Evolutionary conservation across 2,888 invertebrate genomes (phyloP).

Genomic region (Blomia tropicalis): DNA sequence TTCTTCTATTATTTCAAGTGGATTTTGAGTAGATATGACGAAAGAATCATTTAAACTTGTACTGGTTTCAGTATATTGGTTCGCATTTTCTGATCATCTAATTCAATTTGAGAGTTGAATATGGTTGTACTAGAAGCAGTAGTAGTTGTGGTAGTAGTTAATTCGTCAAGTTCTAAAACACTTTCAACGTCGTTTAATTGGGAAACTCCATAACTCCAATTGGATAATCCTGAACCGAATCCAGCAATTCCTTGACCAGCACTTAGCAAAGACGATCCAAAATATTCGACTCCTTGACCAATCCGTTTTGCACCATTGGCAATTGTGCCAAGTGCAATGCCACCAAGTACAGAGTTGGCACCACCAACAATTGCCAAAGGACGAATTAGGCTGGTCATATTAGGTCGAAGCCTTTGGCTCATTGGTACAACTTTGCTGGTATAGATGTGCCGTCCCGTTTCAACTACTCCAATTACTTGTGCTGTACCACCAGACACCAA

Average conservation of each 20-base stretch:
- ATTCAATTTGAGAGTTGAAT: no score
- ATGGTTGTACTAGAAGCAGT: no score
- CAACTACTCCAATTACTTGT: not conserved
- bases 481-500: not conserved
- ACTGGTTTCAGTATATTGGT: no score
- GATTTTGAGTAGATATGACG: no score
- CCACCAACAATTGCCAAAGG: conserved; percentile 18
- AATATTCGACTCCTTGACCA: not conserved
- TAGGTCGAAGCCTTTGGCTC: not conserved
- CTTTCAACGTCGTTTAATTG: no score
- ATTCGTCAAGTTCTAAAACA: not conserved
- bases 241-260: not conserved
- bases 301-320: not conserved
- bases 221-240: not conserved
- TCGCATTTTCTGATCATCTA: no score
- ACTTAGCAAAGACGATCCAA: not conserved
- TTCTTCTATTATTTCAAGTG: no score
- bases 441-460: conserved; percentile 14
- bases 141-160: not conserved
- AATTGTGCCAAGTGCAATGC: not conserved
- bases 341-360: conserved; percentile 6
- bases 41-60: no score
- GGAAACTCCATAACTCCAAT: not conserved
- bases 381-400: not conserved
- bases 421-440: not conserved